Conservation (phyloP, 2,888 invertebrate genomes). For the Cyclophora punctaria region DNA sequence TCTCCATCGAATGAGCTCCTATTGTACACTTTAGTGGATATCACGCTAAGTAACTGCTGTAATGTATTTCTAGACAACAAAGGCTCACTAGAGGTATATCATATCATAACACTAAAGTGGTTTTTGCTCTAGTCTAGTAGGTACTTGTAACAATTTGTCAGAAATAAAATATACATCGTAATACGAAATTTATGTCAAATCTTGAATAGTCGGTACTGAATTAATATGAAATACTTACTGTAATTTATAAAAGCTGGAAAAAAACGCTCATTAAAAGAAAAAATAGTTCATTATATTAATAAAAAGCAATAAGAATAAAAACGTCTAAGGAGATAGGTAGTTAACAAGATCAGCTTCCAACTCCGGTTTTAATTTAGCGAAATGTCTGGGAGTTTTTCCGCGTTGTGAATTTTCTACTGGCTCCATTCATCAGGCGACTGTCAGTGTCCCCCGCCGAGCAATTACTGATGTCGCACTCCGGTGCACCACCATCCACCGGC, state of each 20-base stretch:
- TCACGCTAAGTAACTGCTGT: no score
- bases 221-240: no score
- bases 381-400: constrained; percentile 51
- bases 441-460: constrained; percentile 57
- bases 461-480: constrained; percentile 66
- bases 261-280: no score
- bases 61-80: no score
- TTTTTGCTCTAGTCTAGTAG: no score
- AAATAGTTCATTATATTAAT: background rate
- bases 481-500: constrained; percentile 48
- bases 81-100: no score
- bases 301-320: background rate
- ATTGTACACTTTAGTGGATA: background rate
- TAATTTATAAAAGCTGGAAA: no score
- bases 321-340: constrained; percentile 19
- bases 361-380: constrained; percentile 58
- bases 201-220: no score
- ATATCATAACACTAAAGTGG: no score
- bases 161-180: no score
- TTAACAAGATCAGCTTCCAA: constrained; percentile 42
- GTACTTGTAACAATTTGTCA: no score
- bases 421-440: constrained; percentile 64
- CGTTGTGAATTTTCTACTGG: constrained; percentile 47
- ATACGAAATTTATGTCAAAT: no score
- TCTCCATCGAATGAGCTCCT: background rate